Conservation (phyloP, 1,140 invertebrate species). For the Prorops nasuta region DNA sequence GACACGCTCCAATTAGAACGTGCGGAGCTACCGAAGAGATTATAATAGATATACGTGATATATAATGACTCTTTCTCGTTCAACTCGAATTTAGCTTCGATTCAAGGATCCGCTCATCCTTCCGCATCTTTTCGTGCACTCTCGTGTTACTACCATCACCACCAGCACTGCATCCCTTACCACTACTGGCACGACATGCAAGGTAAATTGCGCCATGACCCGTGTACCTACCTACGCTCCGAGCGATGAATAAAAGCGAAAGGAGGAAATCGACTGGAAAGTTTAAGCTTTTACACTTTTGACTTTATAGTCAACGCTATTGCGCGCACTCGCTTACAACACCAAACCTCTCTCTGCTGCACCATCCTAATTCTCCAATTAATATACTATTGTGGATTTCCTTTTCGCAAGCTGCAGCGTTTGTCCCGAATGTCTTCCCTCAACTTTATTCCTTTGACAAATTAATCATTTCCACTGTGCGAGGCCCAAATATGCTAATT, state of each 20-base stretch:
- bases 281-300: constrained; percentile 33
- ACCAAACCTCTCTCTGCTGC: too few species aligned
- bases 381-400: too few species aligned
- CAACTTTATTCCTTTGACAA: too few species aligned
- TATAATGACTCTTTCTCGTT: constrained; percentile 26
- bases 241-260: constrained; percentile 29
- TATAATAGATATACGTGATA: constrained; percentile 28
- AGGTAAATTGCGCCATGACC: constrained; percentile 25
- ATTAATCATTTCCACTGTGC: too few species aligned
- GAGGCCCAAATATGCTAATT: too few species aligned
- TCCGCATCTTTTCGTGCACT: constrained; percentile 12
- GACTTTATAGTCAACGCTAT: constrained; percentile 18
- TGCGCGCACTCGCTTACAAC: too few species aligned
- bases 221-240: constrained; percentile 18
- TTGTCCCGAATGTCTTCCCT: too few species aligned
- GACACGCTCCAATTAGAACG: constrained; percentile 32
- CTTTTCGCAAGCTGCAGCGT: too few species aligned
- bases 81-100: constrained; percentile 31
- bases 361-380: too few species aligned
- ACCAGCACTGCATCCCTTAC: constrained; percentile 11
- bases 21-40: constrained; percentile 21
- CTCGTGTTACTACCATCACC: constrained; percentile 20
- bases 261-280: constrained; percentile 31
- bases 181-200: constrained; percentile 7
- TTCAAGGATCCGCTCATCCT: constrained; percentile 21